Evolutionary conservation across 2,888 invertebrate genomes (phyloP).

Genomic region (Xestoiulus laeticollis): DNA sequence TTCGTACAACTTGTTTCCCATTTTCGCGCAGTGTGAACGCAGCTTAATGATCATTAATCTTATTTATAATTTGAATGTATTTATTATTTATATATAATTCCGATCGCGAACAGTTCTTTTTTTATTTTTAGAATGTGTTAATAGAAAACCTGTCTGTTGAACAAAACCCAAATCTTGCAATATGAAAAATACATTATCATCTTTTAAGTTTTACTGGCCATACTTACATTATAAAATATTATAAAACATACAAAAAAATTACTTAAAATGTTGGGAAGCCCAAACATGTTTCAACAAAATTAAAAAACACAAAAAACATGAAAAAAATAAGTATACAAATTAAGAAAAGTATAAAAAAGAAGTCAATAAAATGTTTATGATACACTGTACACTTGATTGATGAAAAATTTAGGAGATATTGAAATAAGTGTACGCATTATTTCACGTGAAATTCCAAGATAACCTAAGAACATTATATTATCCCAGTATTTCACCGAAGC

Average conservation of each 20-base stretch:
- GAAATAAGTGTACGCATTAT: neutral
- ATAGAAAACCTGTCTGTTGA: too few species aligned
- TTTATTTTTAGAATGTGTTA: too few species aligned
- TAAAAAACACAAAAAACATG: neutral
- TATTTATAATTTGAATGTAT: too few species aligned
- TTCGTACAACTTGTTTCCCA: too few species aligned
- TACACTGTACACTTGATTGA: neutral
- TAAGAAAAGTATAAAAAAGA: neutral
- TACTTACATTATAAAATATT: conserved; percentile 10
- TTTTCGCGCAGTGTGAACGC: too few species aligned
- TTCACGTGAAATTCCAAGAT: neutral
- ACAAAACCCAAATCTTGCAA: too few species aligned
- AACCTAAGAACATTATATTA: neutral
- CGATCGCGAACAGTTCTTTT: too few species aligned
- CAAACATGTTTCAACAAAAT: conserved; percentile 20
- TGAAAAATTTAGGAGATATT: neutral
- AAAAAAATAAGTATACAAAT: neutral
- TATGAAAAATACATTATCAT: neutral
- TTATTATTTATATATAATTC: too few species aligned
- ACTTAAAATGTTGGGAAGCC: neutral
- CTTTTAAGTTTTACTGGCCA: neutral
- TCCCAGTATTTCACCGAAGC: too few species aligned
- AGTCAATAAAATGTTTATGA: neutral
- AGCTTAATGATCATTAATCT: too few species aligned
- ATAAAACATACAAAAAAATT: neutral